Conservation (phyloP, 1,140 invertebrate genomes). For the Cryptotermes secundus region DNA sequence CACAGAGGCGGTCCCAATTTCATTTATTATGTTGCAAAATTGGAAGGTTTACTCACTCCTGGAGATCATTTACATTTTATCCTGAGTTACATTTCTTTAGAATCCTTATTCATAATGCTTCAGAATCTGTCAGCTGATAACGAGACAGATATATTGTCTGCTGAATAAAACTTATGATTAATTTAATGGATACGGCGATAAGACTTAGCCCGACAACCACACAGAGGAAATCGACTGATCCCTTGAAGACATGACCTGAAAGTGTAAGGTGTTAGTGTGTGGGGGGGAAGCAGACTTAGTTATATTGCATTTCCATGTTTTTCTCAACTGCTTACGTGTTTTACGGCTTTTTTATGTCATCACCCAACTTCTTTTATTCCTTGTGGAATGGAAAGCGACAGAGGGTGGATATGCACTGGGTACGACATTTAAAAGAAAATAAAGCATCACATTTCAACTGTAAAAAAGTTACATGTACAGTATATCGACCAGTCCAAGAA, state of each 20-base stretch:
- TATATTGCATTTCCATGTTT: constrained; percentile 20
- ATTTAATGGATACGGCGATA: neutral
- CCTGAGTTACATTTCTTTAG: too few relatives aligned
- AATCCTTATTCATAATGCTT: neutral
- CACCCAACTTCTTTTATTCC: neutral
- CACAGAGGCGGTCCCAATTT: too few relatives aligned
- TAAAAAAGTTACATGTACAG: neutral
- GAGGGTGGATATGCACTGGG: neutral
- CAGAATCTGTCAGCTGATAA: neutral
- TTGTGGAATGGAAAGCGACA: neutral
- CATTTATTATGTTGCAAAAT: too few relatives aligned
- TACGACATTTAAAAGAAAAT: constrained; percentile 18
- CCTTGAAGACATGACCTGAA: neutral
- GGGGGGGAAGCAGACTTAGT: neutral
- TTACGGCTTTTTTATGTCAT: constrained; percentile 13
- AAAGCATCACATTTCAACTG: neutral
- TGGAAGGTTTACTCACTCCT: too few relatives aligned
- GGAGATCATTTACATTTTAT: too few relatives aligned
- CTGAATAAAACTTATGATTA: neutral
- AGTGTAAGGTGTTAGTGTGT: neutral
- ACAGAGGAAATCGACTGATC: neutral
- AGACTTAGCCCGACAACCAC: neutral
- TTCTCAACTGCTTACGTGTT: constrained; percentile 8
- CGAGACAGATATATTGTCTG: neutral
- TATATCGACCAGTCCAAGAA: neutral